These are phyloP conservation scores for Rhea pennata DNA, from an alignment of 2,113 vertebrate species.

Conservation along the genomic window DNA sequence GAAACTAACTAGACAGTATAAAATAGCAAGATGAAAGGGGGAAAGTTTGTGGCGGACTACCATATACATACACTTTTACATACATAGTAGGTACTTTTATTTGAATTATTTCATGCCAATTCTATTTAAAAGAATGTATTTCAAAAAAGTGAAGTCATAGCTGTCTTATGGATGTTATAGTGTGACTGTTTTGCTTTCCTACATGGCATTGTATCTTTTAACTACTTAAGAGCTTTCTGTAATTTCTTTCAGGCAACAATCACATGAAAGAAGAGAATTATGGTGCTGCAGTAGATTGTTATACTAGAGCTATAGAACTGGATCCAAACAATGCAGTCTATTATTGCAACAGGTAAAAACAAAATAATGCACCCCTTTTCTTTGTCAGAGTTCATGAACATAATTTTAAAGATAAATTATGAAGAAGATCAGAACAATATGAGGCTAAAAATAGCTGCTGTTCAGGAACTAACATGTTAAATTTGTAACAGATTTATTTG, in stretches of 20 bases:
- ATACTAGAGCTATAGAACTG: constrained; percentile 92
- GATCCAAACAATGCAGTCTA: constrained; percentile 96
- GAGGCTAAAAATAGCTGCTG: not conserved
- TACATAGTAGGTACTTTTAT: not conserved
- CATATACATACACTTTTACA: not conserved
- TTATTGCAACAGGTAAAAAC: constrained; percentile 93
- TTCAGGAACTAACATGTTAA: not conserved
- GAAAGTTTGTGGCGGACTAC: not conserved
- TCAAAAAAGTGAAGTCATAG: not conserved
- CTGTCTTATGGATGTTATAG: not conserved
- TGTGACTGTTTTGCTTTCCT: not conserved
- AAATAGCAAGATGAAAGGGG: not conserved
- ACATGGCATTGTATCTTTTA: not conserved
- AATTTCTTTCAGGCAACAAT: constrained; percentile 88
- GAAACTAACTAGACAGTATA: not conserved
- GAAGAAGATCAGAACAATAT: not conserved
- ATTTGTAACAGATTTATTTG: not conserved
- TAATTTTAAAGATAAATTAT: not conserved
- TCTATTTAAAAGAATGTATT: not conserved
- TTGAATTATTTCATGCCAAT: not conserved
- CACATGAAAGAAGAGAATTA: constrained; percentile 99
- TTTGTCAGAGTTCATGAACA: not conserved
- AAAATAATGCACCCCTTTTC: not conserved
- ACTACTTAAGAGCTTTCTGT: not conserved
- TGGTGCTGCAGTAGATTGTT: constrained; percentile 91